phyloP scores from a whole-genome alignment of 2,797 vertebrate genomes.

The Psittacula derbiana region DNA sequence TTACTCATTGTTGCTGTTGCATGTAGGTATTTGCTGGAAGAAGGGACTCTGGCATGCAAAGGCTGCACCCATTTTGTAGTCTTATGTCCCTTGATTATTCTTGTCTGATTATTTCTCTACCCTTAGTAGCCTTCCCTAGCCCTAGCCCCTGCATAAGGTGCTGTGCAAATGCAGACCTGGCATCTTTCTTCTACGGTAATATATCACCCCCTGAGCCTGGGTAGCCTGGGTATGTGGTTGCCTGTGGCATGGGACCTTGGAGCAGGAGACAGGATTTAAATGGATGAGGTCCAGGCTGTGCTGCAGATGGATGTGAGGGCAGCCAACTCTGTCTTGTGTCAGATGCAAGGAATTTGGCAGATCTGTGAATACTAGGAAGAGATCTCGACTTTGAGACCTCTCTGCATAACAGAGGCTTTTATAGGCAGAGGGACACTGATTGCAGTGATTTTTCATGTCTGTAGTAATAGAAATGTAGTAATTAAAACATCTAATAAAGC shows the following conservation, averaged over 20 bases:
- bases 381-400: neutral
- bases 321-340: neutral
- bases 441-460: neutral
- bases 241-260: neutral
- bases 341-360: neutral
- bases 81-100: neutral
- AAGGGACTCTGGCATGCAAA: fast-evolving
- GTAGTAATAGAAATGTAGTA: neutral
- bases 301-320: neutral
- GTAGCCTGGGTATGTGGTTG: neutral
- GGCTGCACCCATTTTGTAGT: neutral
- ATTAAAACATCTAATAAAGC: neutral
- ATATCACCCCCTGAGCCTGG: neutral
- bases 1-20: neutral
- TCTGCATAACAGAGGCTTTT: neutral
- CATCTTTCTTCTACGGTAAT: neutral
- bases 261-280: neutral
- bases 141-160: neutral
- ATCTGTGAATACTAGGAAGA: neutral
- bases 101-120: neutral
- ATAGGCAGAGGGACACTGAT: neutral
- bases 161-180: neutral
- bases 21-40: neutral
- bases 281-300: neutral
- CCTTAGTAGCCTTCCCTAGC: neutral